Evolutionary conservation across 2,888 invertebrate genomes (phyloP).

Genomic region (Ecliptopera silaceata): DNA sequence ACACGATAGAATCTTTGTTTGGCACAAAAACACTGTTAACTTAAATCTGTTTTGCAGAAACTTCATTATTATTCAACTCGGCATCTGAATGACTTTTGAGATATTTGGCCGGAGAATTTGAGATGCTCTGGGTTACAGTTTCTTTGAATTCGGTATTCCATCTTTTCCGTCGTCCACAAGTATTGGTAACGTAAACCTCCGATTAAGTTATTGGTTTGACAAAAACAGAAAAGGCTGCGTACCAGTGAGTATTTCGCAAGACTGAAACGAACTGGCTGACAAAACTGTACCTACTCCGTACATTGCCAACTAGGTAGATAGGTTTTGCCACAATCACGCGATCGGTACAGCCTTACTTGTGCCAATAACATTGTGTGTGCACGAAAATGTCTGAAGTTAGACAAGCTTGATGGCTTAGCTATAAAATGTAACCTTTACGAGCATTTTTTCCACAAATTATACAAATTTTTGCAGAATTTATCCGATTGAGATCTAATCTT

Average conservation of each 20-base stretch:
- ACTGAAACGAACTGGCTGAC: slow-evolving; percentile 68
- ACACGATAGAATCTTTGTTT: slow-evolving; percentile 16
- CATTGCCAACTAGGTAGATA: slow-evolving; percentile 73
- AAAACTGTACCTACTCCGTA: slow-evolving; percentile 61
- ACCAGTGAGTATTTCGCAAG: slow-evolving; percentile 67
- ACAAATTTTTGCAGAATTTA: not conserved
- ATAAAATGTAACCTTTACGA: slow-evolving; percentile 36
- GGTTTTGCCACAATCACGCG: slow-evolving; percentile 74
- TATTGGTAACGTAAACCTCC: slow-evolving; percentile 24
- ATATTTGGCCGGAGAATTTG: not conserved
- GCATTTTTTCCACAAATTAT: not conserved
- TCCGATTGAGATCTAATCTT: not conserved
- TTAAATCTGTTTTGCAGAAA: slow-evolving; percentile 9
- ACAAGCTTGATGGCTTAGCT: slow-evolving; percentile 24
- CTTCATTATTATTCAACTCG: not conserved
- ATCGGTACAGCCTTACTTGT: slow-evolving; percentile 57
- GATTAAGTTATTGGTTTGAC: slow-evolving; percentile 31
- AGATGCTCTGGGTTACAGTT: not conserved
- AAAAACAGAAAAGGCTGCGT: slow-evolving; percentile 46
- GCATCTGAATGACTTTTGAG: not conserved
- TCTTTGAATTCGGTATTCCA: slow-evolving; percentile 7
- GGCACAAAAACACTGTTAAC: slow-evolving; percentile 10
- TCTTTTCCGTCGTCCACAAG: slow-evolving; percentile 33
- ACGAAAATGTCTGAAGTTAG: slow-evolving; percentile 43
- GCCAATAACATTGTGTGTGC: slow-evolving; percentile 55